Conservation (phyloP, 2,888 invertebrate genomes). For the Subacronicta megacephala region DNA sequence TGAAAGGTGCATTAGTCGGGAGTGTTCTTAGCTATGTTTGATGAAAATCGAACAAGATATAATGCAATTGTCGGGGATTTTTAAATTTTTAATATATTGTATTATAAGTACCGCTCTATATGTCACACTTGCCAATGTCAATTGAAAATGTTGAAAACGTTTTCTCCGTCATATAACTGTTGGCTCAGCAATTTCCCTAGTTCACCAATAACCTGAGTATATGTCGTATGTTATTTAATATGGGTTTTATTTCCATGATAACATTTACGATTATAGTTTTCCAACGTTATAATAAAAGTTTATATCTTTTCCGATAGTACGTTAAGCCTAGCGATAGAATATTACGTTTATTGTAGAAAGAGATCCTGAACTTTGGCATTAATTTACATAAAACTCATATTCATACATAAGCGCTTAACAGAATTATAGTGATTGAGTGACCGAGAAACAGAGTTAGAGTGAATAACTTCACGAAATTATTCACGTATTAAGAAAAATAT, state of each 20-base stretch:
- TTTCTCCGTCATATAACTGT: background rate
- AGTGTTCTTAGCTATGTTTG: too few species aligned
- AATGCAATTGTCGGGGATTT: too few species aligned
- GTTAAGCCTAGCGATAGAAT: slow-evolving; percentile 32
- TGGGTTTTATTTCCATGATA: slow-evolving; percentile 51
- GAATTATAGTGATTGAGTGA: slow-evolving; percentile 20
- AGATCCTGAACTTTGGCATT: slow-evolving; percentile 15
- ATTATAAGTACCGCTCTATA: too few species aligned
- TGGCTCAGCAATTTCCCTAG: background rate
- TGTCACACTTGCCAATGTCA: too few species aligned
- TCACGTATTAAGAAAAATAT: too few species aligned
- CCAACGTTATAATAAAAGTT: slow-evolving; percentile 52
- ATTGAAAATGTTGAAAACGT: too few species aligned
- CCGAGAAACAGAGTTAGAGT: too few species aligned
- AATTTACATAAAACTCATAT: slow-evolving; percentile 24
- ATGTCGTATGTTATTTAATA: slow-evolving; percentile 42
- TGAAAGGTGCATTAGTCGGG: too few species aligned
- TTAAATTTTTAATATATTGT: too few species aligned
- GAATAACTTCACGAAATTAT: background rate
- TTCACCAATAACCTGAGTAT: slow-evolving; percentile 17
- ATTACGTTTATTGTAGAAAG: slow-evolving; percentile 26
- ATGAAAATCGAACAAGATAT: too few species aligned
- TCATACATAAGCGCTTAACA: too few species aligned
- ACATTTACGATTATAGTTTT: slow-evolving; percentile 50
- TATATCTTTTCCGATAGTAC: slow-evolving; percentile 54